Evolutionary conservation across 2,888 invertebrate species (phyloP), one percentile per base, ranked within the genome.

Genomic region (Pyrrhia umbra): DNA sequence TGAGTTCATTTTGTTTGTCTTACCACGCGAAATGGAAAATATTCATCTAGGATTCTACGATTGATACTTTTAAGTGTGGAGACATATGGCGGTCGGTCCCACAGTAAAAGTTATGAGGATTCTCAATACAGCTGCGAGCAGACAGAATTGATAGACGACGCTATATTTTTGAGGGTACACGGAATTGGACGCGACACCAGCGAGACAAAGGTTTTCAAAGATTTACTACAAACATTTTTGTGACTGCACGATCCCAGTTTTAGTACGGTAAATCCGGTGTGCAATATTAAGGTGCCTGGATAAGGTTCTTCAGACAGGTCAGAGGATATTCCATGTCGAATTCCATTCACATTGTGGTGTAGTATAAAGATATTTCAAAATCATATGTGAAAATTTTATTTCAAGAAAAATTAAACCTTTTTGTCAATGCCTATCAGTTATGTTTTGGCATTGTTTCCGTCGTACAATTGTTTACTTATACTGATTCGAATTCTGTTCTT

Each of bases 141-240:
- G 27, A 47, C 45, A 49, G 39, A 66, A 77, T 62, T 77, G 67
- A 77, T 66, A 59, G 45, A 59, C 34, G 56, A 30, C 13, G 39
- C 58, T 49, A 47, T 57, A 65, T 77, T 47, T 77, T 57, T 51
- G 25, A 21, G 34, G 61, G 21, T 39, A 62, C 20, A 56, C 43
- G 46, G 51, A 43, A 73, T 67, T 46, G 62, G 49, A 72, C 57
- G 57, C 40, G 60, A 64, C 46, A 23, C 27, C 5, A 34, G 34
- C 43, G 6, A 43, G 37, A 58, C 57, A 65, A 79, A 79, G 55
- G 62, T 61, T 75, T 63, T 65, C 49, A 51, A 73, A 69, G 73
- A 73, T 68, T 77, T 67, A 64, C 54, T 58, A 18, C 52, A 1
- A 20, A 43, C 40, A 67, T 45, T 61, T 69, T 64, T 59, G 75